Conservation (phyloP, 1,140 invertebrate species). For the Drosophila equinoxialis region DNA sequence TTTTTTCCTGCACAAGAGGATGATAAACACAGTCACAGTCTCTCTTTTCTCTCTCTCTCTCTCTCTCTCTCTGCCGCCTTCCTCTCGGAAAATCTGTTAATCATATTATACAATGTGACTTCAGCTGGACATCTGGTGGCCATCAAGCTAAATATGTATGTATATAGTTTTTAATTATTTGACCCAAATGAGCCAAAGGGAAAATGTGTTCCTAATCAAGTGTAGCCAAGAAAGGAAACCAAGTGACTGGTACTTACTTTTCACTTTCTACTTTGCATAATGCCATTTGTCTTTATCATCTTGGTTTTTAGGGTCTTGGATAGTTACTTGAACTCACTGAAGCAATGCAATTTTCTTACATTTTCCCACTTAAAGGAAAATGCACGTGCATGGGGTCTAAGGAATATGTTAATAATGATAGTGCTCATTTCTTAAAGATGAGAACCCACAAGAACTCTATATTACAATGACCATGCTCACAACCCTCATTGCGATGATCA, state of each 20-base stretch:
- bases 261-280: constrained; percentile 54
- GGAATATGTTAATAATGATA: constrained; percentile 56
- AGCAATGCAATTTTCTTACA: constrained; percentile 64
- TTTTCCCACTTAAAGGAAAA: constrained; percentile 51
- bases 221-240: constrained; percentile 13
- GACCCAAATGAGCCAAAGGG: constrained; percentile 45
- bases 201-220: constrained; percentile 35
- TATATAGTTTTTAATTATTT: constrained; percentile 33
- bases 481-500: constrained; percentile 52
- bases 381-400: constrained; percentile 64
- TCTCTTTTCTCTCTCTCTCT: constrained; percentile 11
- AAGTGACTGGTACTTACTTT: no score
- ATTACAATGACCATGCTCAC: constrained; percentile 37
- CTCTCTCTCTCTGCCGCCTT: constrained; percentile 16
- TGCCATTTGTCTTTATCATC: constrained; percentile 37
- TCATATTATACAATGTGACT: constrained; percentile 48
- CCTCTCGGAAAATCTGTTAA: constrained; percentile 64
- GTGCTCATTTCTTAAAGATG: constrained; percentile 21
- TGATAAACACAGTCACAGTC: constrained; percentile 60
- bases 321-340: constrained; percentile 68
- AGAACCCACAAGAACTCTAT: constrained; percentile 30
- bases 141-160: constrained; percentile 5
- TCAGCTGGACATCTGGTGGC: constrained; percentile 45
- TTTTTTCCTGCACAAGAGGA: constrained; percentile 63
- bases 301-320: constrained; percentile 23